phyloP scores from a whole-genome alignment of 2,113 vertebrate genomes.

The Campylomormyrus numenius region DNA sequence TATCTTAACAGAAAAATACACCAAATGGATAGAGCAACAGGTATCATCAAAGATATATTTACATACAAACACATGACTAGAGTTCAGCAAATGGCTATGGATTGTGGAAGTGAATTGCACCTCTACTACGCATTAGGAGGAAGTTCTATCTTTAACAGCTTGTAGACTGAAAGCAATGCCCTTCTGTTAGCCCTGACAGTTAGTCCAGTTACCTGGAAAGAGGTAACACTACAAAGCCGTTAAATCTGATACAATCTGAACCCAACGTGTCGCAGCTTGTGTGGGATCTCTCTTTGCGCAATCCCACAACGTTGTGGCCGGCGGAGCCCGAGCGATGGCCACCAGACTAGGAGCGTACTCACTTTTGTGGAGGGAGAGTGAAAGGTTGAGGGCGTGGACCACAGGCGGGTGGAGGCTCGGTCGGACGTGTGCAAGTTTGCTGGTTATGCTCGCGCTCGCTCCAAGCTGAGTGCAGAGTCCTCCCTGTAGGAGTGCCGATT shows the following conservation, averaged over 20 bases:
- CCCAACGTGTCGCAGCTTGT: not conserved
- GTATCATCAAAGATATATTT: not conserved
- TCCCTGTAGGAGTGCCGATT: slow-evolving; percentile 26
- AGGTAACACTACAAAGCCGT: not conserved
- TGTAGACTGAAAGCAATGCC: not conserved
- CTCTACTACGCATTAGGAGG: not conserved
- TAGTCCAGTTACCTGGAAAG: not conserved
- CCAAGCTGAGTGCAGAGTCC: slow-evolving; percentile 23
- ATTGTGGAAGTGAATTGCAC: not conserved
- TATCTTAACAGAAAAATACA: not conserved
- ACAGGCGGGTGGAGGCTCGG: not conserved
- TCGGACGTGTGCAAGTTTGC: not conserved
- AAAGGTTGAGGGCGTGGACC: slow-evolving; percentile 10
- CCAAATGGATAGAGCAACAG: not conserved
- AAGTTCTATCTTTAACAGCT: not conserved
- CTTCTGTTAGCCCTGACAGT: not conserved
- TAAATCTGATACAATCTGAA: not conserved
- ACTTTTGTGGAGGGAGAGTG: slow-evolving; percentile 19
- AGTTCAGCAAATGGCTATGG: not conserved
- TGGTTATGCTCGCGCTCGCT: slow-evolving; percentile 13
- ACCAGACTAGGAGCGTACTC: slow-evolving; percentile 11
- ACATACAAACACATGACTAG: not conserved
- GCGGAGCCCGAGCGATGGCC: not conserved
- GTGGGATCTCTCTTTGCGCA: not conserved
- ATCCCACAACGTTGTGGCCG: not conserved